Base-by-base conservation (phyloP, 2,113 vertebrate genomes). In the Equus przewalskii region DNA sequence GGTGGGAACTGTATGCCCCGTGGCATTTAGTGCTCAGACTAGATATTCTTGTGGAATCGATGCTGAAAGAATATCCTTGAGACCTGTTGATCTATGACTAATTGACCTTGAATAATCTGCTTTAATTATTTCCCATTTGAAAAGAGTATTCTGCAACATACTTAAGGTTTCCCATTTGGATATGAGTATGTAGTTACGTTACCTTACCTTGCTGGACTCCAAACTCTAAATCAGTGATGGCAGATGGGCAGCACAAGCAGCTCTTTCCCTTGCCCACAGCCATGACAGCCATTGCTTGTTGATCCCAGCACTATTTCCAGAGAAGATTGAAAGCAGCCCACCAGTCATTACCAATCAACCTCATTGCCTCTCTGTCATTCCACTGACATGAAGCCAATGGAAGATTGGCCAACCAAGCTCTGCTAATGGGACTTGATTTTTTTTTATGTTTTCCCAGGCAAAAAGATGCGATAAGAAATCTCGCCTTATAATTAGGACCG, bases 381-480 rank as follows among this genome's bases (percentile, higher is more conserved):
- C 33, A n/a, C 0, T 46, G 30, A 65, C 21, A 19, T 79, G 21
- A 83, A 87, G 22, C 65, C 14, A 12, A 11, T 28, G 28, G 49
- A 89, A 87, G 12, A 22, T 1, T 15, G 36, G 11, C 15, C 82
- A 24, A 22, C 18, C 64, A 33, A 86, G 36, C 33, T 81, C 44
- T 76, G 51, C 36, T 46, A 41, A 80, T 22, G 44, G 19, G 24
- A 93, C 33, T 15, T 76, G 18, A 84, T 91, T 49, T 28, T 44
- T 85, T 92, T 58, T 30, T 60, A 19, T 96, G 28, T 84, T 95
- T 3, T 75, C 82, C 56, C 98, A 99, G 98, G 44, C 91, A 54
- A 99, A 98, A 69, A 98, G 95, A 81, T 99, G 99, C 51, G 97
- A 98, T 58, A 97, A 98, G 96, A 98, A 98, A 78, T 96, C 98